Conservation (phyloP, 2,797 vertebrate genomes). For the Eleutherodactylus coqui region DNA sequence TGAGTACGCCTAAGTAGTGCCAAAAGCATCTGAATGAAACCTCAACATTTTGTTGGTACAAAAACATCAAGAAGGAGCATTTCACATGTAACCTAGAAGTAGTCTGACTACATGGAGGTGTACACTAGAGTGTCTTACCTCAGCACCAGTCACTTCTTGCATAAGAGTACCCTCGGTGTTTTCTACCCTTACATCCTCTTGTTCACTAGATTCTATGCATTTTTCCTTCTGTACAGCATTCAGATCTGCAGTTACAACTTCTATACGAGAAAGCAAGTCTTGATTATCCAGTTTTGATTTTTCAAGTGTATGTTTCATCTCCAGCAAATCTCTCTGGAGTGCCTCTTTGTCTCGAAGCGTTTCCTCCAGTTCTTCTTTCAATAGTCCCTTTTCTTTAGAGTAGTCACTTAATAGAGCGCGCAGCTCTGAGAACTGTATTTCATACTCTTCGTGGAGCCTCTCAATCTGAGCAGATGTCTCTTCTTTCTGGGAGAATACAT, state of each 20-base stretch:
- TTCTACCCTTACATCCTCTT: constrained; percentile 71
- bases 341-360: constrained; percentile 78
- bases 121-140: constrained; percentile 78
- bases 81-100: not conserved
- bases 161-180: constrained; percentile 84
- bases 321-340: constrained; percentile 81
- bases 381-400: constrained; percentile 79
- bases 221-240: constrained; percentile 73
- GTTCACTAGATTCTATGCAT: constrained; percentile 66
- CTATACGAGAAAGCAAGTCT: constrained; percentile 74
- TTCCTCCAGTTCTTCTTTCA: constrained; percentile 81
- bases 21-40: not conserved
- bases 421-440: constrained; percentile 76
- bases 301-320: constrained; percentile 81
- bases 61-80: not conserved
- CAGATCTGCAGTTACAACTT: constrained; percentile 72
- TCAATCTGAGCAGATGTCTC: constrained; percentile 69
- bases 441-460: constrained; percentile 75
- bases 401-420: constrained; percentile 77
- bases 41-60: not conserved
- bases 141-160: constrained; percentile 79
- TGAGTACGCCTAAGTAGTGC: not conserved
- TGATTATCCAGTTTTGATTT: constrained; percentile 83
- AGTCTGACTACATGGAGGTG: not conserved
- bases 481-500: constrained; percentile 66